Conservation (phyloP, 1,140 invertebrate species). For the Drosophila tani region DNA sequence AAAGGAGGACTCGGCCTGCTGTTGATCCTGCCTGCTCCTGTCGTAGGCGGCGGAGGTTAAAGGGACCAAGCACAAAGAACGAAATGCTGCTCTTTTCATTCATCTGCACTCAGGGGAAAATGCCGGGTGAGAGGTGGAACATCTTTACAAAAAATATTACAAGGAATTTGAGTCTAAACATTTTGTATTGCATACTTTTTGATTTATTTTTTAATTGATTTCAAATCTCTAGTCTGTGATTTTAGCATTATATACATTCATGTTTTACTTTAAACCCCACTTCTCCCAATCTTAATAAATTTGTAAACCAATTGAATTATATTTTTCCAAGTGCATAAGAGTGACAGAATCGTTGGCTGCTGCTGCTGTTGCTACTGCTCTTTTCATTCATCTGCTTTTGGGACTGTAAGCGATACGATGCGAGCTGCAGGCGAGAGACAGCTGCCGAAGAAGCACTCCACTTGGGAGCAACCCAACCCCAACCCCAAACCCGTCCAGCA, state of each 20-base stretch:
- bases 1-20: slow-evolving; percentile 32
- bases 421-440: slow-evolving; percentile 35
- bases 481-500: not conserved
- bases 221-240: too few relatives aligned
- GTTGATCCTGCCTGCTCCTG: slow-evolving; percentile 33
- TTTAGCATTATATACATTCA: too few relatives aligned
- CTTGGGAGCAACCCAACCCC: not conserved
- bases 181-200: too few relatives aligned
- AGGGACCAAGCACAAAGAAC: not conserved
- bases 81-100: slow-evolving; percentile 52
- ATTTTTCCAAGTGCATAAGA: slow-evolving; percentile 12
- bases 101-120: slow-evolving; percentile 24
- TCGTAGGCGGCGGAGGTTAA: slow-evolving; percentile 27
- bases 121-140: not conserved
- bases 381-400: slow-evolving; percentile 48
- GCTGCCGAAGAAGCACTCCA: slow-evolving; percentile 68
- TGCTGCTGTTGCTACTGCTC: slow-evolving; percentile 37
- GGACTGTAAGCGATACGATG: slow-evolving; percentile 65
- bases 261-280: too few relatives aligned
- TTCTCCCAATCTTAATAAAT: too few relatives aligned
- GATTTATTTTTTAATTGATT: too few relatives aligned
- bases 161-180: not conserved
- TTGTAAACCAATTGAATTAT: too few relatives aligned
- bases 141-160: not conserved
- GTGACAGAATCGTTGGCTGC: slow-evolving; percentile 23